Conservation (phyloP, 92 coral and sea anemone genomes). For the Palythoa heliodiscus region DNA sequence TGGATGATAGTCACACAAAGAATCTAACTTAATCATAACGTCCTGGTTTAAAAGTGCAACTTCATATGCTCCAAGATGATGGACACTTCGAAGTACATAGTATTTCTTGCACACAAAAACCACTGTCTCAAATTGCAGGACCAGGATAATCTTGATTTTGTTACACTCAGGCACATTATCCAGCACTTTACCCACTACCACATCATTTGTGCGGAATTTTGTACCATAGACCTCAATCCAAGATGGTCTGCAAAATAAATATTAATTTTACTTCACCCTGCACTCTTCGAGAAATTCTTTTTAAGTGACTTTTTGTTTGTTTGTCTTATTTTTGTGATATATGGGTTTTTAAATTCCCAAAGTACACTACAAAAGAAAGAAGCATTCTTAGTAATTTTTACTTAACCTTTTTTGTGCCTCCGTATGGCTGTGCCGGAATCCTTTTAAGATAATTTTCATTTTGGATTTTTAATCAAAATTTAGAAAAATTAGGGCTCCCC, state of each 20-base stretch:
- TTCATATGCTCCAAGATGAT: conserved; percentile 17
- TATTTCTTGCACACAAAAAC: conserved; percentile 14
- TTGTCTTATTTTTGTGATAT: conserved; percentile 13
- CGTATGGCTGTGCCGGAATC: not conserved
- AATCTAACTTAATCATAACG: not conserved
- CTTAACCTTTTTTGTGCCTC: too few species aligned
- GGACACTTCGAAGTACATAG: not conserved
- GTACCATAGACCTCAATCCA: conserved; percentile 9
- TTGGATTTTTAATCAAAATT: too few species aligned
- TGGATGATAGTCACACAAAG: conserved; percentile 26
- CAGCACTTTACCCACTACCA: not conserved
- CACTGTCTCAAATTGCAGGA: conserved; percentile 3
- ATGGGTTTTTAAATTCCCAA: not conserved
- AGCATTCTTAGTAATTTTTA: too few species aligned
- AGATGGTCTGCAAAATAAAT: conserved; percentile 18
- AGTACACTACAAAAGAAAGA: too few species aligned
- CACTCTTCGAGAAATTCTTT: too few species aligned
- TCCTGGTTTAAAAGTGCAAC: conserved; percentile 15
- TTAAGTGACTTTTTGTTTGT: not conserved
- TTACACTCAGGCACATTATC: not conserved
- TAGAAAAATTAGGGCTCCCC: too few species aligned
- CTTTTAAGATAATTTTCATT: not conserved
- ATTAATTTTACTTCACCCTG: too few species aligned
- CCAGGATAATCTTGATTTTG: conserved; percentile 10
- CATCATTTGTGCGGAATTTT: conserved; percentile 4